Conservation (phyloP, 35 echinoderm and acorn worm genomes). For the Ophioderma brevispina region DNA sequence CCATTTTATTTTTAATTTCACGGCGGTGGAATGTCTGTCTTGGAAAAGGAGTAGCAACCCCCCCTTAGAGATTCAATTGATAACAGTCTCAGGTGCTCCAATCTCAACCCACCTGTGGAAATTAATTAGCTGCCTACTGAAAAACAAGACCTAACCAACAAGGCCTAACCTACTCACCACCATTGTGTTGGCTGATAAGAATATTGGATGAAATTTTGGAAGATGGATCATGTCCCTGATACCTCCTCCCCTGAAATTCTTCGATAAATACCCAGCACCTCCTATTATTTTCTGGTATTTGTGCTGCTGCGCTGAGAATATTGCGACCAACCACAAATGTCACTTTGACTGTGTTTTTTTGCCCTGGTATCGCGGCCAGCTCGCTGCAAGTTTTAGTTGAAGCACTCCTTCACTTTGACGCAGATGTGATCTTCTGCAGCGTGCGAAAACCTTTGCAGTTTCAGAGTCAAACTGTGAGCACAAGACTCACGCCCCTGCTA, state of each 20-base stretch:
- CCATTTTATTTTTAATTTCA: no score
- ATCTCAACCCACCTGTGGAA: conserved; percentile 16
- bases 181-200: not conserved
- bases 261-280: not conserved
- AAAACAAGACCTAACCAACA: no score
- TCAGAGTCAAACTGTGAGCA: conserved; percentile 41
- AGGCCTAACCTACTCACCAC: no score
- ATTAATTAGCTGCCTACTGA: not conserved
- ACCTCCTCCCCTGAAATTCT: conserved; percentile 9
- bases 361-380: conserved; percentile 17
- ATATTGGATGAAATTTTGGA: no score
- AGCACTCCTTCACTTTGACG: not conserved
- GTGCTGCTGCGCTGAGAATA: not conserved
- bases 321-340: not conserved
- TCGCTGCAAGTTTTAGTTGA: conserved; percentile 21
- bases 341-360: conserved; percentile 14
- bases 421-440: conserved; percentile 26
- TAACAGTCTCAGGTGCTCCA: conserved; percentile 25
- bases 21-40: no score
- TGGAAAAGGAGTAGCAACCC: not conserved
- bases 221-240: not conserved
- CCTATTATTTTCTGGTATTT: not conserved
- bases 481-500: conserved; percentile 30
- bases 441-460: conserved; percentile 15
- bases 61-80: conserved; percentile 35